Base-by-base conservation (phyloP, 2,113 vertebrate genomes). In the Anoplopoma fimbria region DNA sequence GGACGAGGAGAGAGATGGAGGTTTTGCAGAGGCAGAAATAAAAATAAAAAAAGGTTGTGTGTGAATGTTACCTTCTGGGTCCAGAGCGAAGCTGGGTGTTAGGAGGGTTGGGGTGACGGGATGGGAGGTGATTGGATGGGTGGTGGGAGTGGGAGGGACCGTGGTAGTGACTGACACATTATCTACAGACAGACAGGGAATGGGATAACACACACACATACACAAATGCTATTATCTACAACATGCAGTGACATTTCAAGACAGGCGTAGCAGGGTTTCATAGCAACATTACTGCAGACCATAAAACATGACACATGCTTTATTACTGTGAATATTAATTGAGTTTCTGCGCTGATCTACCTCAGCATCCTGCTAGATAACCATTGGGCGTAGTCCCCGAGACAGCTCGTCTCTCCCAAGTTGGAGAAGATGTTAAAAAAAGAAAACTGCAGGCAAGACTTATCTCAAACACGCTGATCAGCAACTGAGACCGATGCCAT, bases 111-210 rank as follows among this genome's bases (percentile, higher is more conserved):
- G 85, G 90, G 85, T 92, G 84, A 29, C 1, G 71, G 90, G 75
- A 84, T 78, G 92, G 75, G 88, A 88, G 86, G 85, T 88, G 90
- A 75, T 72, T 60, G 79, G 82, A 77, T 75, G 85, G 85, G 81
- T 91, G 85, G 90, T 84, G 60, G 89, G 81, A 89, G 85, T 91
- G 88, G 89, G 88, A 91, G 87, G 90, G 82, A 40, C 90, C 88
- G 4, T 83, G 87, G 90, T 84, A 87, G 89, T 90, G 91, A 93
- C 65, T 89, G 93, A 94, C 88, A 95, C 88, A 92, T 92, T 94
- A 49, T 93, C 94, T 95, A 94, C 85, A 94, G 89, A 92, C 89
- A 93, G 69, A 93, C 88, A 93, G 60, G 89, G 82, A 72, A 86
- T 90, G 88, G 88, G 87, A 89, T 84, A 63, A 87, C 88, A 93